Percentiles rank a stretch among this genome's conserved stretches.
phyloP scores from a whole-genome alignment of 2,888 invertebrate genomes.

The Hydriomena furcata region DNA sequence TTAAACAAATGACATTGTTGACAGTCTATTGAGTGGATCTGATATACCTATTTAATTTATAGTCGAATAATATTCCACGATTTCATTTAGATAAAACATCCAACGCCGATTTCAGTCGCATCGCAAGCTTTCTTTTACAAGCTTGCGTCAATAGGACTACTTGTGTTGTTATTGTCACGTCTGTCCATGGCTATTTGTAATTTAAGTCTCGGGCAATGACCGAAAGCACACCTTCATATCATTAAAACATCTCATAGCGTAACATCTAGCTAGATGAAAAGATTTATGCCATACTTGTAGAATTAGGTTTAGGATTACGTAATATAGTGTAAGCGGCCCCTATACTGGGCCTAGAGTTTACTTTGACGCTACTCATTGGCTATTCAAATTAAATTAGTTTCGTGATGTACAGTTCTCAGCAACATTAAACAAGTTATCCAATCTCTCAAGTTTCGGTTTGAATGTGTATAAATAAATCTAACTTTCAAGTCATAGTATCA shows the following conservation, averaged over 20 bases:
- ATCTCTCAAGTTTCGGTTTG: too few species aligned
- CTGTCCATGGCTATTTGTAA: constrained; percentile 42
- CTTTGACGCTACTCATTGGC: constrained; percentile 32
- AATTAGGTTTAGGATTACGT: constrained; percentile 54
- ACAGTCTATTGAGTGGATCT: constrained; percentile 13
- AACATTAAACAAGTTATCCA: too few species aligned
- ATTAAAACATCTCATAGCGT: constrained; percentile 78
- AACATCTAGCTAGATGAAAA: constrained; percentile 70
- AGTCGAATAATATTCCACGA: not conserved
- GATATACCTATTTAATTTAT: not conserved
- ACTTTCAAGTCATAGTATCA: too few species aligned
- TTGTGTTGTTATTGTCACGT: constrained; percentile 30
- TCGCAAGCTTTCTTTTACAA: constrained; percentile 1
- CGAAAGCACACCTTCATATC: constrained; percentile 60
- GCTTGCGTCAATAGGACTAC: not conserved
- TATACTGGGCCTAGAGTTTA: constrained; percentile 53
- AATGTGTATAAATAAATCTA: too few species aligned
- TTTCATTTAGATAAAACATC: constrained; percentile 4
- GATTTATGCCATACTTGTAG: constrained; percentile 65
- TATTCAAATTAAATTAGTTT: constrained; percentile 6
- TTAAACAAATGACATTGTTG: constrained; percentile 7
- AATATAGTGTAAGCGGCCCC: constrained; percentile 61
- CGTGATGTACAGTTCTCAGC: constrained; percentile 2
- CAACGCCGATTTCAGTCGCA: not conserved
- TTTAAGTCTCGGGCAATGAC: constrained; percentile 38